Base-by-base conservation (phyloP, 2,888 invertebrate species). In the Chelonus formosanus region DNA sequence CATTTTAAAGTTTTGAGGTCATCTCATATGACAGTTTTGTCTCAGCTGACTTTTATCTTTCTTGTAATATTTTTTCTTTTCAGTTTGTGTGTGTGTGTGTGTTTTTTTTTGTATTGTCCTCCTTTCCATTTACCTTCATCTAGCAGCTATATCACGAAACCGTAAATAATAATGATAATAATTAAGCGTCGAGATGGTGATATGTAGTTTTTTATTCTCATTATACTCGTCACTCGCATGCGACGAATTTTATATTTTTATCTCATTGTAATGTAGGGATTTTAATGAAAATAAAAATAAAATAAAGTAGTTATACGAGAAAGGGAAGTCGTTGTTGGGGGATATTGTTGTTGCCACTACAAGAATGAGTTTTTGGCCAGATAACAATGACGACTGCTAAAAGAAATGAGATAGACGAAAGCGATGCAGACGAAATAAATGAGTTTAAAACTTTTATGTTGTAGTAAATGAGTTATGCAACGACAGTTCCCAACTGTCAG, bases 141-240 rank as follows among this genome's bases (percentile, higher is more conserved):
- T 66, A 63, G 63, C 65, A 69, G 63, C 67, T 67, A 69, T 65
- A 58, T 64, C 69, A 67, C 65, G 60, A 71, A 71, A 68, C 69
- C 65, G 53, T 50, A 65, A 70, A 67, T 65, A 67, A 69, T 63
- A 69, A 69, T 68, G 65, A 69, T 67, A 69, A 67, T 50, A 34
- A 47, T 45, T 31, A 35, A 35, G 48, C 10, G 7, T 48, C 53
- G 44, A 44, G 54, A 44, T 65, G 50, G 57, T 63, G 59, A 59
- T 63, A 47, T 48, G 58, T 50, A 5, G 20, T 34, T 34, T 52
- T 61, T 54, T 57, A 61, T 54, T 35, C 55, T 36, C 35, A 56
- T 54, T 60, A 57, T 36, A 32, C 31, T 54, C 35, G 55, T 65
- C 48, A 56, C 61, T 61, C 20, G 20, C 20, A 20, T 20, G 20